phyloP scores from a whole-genome alignment of 1,140 invertebrate genomes.

The Belonocnema kinseyi region DNA sequence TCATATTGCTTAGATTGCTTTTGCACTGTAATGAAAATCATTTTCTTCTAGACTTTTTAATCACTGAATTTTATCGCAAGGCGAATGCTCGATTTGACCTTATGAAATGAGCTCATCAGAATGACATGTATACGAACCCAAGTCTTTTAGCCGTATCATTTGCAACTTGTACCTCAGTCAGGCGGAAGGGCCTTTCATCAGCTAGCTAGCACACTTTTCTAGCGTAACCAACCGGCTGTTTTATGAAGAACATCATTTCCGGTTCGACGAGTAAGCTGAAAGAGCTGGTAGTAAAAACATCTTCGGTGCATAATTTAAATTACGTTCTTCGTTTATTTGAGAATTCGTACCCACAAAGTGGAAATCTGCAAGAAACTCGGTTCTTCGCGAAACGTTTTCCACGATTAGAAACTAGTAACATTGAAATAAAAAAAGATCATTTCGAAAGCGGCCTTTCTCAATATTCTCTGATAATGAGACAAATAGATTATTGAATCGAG shows the following conservation, averaged over 20 bases:
- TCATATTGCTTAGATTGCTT: background rate
- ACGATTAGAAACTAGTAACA: background rate
- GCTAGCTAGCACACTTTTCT: constrained; percentile 23
- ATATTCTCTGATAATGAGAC: background rate
- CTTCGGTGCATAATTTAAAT: constrained; percentile 19
- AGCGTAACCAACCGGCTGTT: constrained; percentile 16
- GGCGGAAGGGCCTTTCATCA: constrained; percentile 23
- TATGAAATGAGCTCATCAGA: background rate
- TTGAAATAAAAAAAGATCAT: background rate
- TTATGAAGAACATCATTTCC: constrained; percentile 27
- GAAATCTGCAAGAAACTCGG: background rate
- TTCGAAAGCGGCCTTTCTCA: background rate
- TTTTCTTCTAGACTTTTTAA: background rate
- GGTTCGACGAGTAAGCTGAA: constrained; percentile 23
- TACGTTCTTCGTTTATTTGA: constrained; percentile 6
- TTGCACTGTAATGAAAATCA: background rate
- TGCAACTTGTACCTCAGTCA: constrained; percentile 20
- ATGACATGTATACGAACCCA: background rate
- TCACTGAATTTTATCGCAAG: background rate
- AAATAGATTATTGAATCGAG: background rate
- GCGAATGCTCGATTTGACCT: constrained; percentile 5
- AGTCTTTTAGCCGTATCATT: background rate
- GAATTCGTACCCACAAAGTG: background rate
- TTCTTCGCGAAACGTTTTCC: background rate
- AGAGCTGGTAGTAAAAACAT: constrained; percentile 18